A percentile compares a stretch with the other conserved stretches of the same genome.
Conservation (phyloP, 2,113 vertebrate species). For the Notothenia rossii region DNA sequence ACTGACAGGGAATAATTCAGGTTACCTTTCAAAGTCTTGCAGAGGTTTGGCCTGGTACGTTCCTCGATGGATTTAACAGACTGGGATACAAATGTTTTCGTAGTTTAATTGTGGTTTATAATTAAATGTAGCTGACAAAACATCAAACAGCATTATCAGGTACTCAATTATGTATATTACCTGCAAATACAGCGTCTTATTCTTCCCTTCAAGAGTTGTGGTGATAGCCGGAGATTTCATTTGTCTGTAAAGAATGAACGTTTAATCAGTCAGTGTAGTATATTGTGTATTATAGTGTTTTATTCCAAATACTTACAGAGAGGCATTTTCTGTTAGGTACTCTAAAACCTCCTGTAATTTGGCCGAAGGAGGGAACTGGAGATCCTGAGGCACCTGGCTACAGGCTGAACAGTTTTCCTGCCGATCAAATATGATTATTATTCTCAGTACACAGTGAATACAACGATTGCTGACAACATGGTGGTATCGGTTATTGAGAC, state of each 20-base stretch:
- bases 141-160: neutral
- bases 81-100: slow-evolving; percentile 47
- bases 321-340: slow-evolving; percentile 93
- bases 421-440: neutral
- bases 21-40: slow-evolving; percentile 95
- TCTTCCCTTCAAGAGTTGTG: slow-evolving; percentile 95
- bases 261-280: neutral
- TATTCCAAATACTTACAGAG: slow-evolving; percentile 88
- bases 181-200: slow-evolving; percentile 97
- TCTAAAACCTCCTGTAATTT: slow-evolving; percentile 96
- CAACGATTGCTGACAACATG: neutral
- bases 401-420: slow-evolving; percentile 91
- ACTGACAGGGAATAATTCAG: neutral
- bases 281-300: neutral
- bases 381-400: slow-evolving; percentile 95
- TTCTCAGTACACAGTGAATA: neutral
- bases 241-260: slow-evolving; percentile 85
- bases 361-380: slow-evolving; percentile 94
- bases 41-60: slow-evolving; percentile 94
- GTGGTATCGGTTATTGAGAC: neutral
- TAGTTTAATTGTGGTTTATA: neutral
- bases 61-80: slow-evolving; percentile 93
- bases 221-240: slow-evolving; percentile 99
- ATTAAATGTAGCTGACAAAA: neutral
- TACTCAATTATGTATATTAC: slow-evolving; percentile 74